phyloP scores from a whole-genome alignment of 2,888 invertebrate genomes.

The Aphodius sticticus region DNA sequence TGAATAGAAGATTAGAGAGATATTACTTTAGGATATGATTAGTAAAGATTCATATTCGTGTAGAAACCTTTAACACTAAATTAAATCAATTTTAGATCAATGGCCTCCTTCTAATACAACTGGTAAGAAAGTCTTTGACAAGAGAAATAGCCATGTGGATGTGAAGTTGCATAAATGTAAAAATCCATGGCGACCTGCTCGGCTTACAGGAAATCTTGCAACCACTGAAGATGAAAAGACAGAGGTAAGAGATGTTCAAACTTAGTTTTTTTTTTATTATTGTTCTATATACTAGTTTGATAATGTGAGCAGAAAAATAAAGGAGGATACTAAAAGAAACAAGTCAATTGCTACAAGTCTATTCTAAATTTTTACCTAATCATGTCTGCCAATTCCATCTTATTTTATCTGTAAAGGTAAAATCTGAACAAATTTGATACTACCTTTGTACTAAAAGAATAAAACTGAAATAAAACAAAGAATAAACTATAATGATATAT shows the following conservation, averaged over 20 bases:
- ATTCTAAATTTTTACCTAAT: not conserved
- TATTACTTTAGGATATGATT: too few species aligned
- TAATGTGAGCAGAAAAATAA: not conserved
- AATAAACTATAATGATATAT: too few species aligned
- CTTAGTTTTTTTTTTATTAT: too few species aligned
- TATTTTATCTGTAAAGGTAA: too few species aligned
- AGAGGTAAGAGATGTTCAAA: slow-evolving; percentile 51
- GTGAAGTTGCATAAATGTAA: slow-evolving; percentile 86
- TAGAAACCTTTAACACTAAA: not conserved
- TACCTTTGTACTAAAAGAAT: too few species aligned
- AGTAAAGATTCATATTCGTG: too few species aligned
- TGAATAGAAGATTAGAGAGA: too few species aligned
- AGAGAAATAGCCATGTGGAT: slow-evolving; percentile 67
- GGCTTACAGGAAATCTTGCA: slow-evolving; percentile 61
- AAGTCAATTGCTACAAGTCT: too few species aligned
- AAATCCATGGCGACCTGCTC: slow-evolving; percentile 90
- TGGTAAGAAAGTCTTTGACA: slow-evolving; percentile 83
- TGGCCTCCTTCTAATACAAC: slow-evolving; percentile 86
- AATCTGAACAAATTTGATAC: too few species aligned
- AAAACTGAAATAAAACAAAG: too few species aligned
- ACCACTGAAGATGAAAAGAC: slow-evolving; percentile 61
- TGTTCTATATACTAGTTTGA: not conserved
- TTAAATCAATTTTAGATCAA: slow-evolving; percentile 66
- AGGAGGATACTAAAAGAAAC: too few species aligned
- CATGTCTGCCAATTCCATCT: too few species aligned